Conservation (phyloP, 2,797 vertebrate species). For the Ciconia nigra region DNA sequence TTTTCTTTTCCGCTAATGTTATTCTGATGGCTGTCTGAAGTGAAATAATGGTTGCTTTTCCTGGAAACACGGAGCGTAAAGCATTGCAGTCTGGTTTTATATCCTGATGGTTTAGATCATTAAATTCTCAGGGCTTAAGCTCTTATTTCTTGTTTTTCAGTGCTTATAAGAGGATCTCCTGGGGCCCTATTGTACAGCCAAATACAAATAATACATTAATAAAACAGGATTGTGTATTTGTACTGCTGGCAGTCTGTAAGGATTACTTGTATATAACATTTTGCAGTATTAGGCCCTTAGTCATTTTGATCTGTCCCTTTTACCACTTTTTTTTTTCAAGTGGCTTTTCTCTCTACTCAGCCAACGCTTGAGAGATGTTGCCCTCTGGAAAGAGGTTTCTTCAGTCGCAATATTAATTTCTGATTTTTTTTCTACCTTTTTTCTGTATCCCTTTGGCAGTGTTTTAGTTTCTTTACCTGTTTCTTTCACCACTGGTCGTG, state of each 20-base stretch:
- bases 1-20: not conserved
- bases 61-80: not conserved
- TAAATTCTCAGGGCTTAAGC: not conserved
- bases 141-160: constrained; percentile 29
- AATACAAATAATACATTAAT: constrained; percentile 36
- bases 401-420: not conserved
- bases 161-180: constrained; percentile 11
- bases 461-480: not conserved
- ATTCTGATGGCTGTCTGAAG: not conserved
- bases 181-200: not conserved
- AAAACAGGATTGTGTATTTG: not conserved
- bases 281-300: not conserved
- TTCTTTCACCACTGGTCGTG: not conserved
- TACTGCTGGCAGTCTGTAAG: not conserved
- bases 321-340: not conserved
- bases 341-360: not conserved
- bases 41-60: not conserved
- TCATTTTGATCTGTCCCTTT: not conserved
- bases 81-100: not conserved
- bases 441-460: not conserved
- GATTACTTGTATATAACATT: not conserved
- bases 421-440: not conserved
- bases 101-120: not conserved
- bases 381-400: not conserved
- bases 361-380: not conserved